phyloP scores from a whole-genome alignment of 2,113 vertebrate species.

The Calidris pugnax region DNA sequence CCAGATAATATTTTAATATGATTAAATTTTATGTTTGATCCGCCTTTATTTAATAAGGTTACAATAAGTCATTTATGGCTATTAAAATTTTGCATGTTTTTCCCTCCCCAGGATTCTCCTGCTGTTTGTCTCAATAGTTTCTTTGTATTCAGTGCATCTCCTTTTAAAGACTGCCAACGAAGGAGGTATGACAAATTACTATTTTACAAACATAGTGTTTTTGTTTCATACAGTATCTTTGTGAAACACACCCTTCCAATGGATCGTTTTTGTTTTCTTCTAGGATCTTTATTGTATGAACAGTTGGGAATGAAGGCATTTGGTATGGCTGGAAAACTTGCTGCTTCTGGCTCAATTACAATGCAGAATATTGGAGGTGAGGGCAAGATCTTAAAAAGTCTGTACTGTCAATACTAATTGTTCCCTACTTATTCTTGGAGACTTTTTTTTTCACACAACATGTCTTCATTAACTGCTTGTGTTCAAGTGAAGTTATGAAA shows the following conservation, averaged over 20 bases:
- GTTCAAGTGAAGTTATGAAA: slow-evolving; percentile 63
- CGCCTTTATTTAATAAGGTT: neutral
- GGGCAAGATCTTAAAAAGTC: neutral
- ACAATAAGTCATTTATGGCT: neutral
- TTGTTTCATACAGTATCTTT: neutral
- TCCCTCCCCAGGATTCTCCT: slow-evolving; percentile 85
- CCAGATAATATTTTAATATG: neutral
- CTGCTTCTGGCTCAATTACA: slow-evolving; percentile 91
- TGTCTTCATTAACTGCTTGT: slow-evolving; percentile 60
- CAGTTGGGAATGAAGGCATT: slow-evolving; percentile 95
- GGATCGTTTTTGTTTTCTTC: neutral
- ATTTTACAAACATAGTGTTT: neutral
- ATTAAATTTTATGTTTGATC: neutral
- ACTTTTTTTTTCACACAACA: slow-evolving; percentile 61
- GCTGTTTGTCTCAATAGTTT: slow-evolving; percentile 87
- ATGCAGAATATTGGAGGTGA: slow-evolving; percentile 98
- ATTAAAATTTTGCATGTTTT: neutral
- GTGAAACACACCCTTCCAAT: neutral
- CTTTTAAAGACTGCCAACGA: slow-evolving; percentile 96
- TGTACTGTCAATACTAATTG: slow-evolving; percentile 4
- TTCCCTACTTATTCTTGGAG: slow-evolving; percentile 47
- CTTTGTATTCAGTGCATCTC: slow-evolving; percentile 95
- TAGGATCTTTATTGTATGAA: slow-evolving; percentile 92
- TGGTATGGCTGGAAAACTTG: slow-evolving; percentile 91
- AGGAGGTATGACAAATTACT: slow-evolving; percentile 84